These are phyloP conservation scores for Incurvaria masculella DNA, from an alignment of 2,888 invertebrate species.

Conservation along the genomic window DNA sequence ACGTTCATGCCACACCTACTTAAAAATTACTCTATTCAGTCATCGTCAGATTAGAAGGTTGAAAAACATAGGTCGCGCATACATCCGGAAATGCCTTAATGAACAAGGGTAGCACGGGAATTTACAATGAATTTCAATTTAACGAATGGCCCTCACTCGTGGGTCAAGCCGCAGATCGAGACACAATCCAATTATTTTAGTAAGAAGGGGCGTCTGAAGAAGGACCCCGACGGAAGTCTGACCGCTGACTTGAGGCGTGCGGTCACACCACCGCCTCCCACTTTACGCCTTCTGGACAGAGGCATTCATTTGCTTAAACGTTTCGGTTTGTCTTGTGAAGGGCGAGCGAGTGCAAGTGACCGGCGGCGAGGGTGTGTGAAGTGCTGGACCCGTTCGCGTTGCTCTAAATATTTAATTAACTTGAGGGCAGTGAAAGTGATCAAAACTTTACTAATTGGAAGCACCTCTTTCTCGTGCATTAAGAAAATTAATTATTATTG, in stretches of 20 bases:
- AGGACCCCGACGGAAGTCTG: background rate
- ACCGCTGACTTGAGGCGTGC: background rate
- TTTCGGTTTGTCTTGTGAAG: background rate
- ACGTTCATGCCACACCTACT: too few relatives aligned
- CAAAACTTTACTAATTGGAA: background rate
- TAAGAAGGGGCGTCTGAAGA: background rate
- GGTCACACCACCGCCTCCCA: background rate
- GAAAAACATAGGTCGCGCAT: too few relatives aligned
- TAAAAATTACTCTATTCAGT: too few relatives aligned
- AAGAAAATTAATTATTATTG: too few relatives aligned
- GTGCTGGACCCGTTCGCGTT: background rate
- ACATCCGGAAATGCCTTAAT: background rate
- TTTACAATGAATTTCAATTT: background rate
- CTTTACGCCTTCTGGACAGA: background rate
- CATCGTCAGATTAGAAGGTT: too few relatives aligned
- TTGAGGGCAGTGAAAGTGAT: background rate
- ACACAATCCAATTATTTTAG: background rate
- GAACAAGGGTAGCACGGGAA: background rate
- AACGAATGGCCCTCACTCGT: background rate
- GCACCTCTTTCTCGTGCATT: too few relatives aligned
- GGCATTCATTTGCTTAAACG: background rate
- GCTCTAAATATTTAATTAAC: background rate
- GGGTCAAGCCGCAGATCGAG: background rate
- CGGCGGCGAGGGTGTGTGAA: background rate
- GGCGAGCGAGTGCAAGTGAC: background rate